Evolutionary conservation across 37 sponge, comb jelly and placozoan species (phyloP), one percentile per base, ranked within the genome.

Genomic region (Cliona cf. orientalis): DNA sequence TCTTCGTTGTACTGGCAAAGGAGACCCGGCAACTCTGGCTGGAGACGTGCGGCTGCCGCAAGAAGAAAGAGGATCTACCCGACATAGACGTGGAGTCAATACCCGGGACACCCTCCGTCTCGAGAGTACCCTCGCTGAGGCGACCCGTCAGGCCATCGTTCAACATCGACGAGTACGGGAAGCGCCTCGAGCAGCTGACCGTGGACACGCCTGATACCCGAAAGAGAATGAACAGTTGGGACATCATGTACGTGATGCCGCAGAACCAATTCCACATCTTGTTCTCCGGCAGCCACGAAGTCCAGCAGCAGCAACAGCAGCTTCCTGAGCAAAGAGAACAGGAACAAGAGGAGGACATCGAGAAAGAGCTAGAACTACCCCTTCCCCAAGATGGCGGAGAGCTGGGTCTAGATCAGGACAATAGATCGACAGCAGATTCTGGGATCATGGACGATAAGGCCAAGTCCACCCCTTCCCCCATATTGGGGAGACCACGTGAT

Each of bases 11-110:
- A 6, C 36, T 84, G 17, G 57, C 55, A 0, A 69, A 64, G 23
- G 84, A 84, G 33, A 53, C 74, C 37, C 67, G 74, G 1, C 58
- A 84, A 11, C 84, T 75, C 12, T 84, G 84, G 75, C 40, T 75
- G 25, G 55, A 49, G 35, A 2, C 55, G 3, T 79, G 67, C 53
- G 67, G 79, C 25, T 79, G 79, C 55, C 66, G 46, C 28, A 66
- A 79, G 67, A 79, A 14, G 67, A 66, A 79, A 34, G 32, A 36
- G 60, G 4, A 21, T 36, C 46, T 19, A 53, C 35, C 73, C 35
- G 26, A 35, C 31, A 5, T 66, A 3, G 3, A n/a, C 25, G 23
- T 61, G 6, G 17, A 58, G 11, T 3, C 58, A 21, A 31, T 5
- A 34, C 42, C 60, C 9, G 5, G 3, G 22, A 2, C 22, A 12